Conservation (phyloP, 2,888 invertebrate species). For the Epirrhoe alternata region DNA sequence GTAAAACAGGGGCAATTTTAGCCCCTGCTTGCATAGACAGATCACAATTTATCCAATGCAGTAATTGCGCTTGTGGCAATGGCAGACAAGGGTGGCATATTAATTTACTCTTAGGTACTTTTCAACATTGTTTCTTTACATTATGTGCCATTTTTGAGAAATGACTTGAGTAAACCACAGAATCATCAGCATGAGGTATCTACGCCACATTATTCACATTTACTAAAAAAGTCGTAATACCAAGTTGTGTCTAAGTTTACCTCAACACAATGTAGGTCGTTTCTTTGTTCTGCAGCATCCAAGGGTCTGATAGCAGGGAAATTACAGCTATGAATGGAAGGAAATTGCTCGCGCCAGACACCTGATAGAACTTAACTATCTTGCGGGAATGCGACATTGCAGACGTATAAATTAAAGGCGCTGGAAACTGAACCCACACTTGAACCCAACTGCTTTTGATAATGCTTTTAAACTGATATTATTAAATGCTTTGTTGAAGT, state of each 20-base stretch:
- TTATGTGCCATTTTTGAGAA: too few relatives aligned
- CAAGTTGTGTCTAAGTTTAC: background rate
- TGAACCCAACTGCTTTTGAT: background rate
- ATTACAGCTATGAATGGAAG: background rate
- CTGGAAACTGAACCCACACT: background rate
- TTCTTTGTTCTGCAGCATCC: background rate
- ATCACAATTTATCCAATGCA: too few relatives aligned
- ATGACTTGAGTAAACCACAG: too few relatives aligned
- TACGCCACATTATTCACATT: background rate
- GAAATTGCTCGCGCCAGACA: background rate
- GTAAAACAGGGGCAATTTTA: too few relatives aligned
- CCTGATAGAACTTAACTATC: background rate
- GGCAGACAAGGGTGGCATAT: too few relatives aligned
- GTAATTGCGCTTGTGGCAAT: too few relatives aligned
- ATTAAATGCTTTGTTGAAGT: too few relatives aligned
- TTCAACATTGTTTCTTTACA: too few relatives aligned
- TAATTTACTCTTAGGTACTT: too few relatives aligned
- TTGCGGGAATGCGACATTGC: background rate
- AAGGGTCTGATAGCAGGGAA: background rate
- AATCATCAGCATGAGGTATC: too few relatives aligned
- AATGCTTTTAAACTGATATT: too few relatives aligned
- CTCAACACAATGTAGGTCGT: background rate
- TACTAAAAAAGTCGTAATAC: background rate
- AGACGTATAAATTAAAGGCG: background rate
- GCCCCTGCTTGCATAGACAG: too few relatives aligned